Percentiles rank a stretch among this genome's conserved stretches.
Conservation (phyloP, 1,140 invertebrate species). For the Drosophila serrata region DNA sequence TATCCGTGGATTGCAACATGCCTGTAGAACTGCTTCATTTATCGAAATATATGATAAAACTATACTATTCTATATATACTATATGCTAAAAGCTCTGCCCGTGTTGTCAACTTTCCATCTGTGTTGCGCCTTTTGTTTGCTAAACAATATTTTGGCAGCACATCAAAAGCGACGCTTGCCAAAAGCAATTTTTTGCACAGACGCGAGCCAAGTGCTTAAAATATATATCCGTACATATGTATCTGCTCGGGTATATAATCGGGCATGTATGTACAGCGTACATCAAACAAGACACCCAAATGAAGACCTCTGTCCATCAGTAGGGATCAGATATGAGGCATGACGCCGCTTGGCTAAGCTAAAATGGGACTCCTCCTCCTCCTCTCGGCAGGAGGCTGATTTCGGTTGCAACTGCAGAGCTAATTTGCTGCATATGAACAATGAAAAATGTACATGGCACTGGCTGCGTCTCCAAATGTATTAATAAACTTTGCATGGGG, state of each 20-base stretch:
- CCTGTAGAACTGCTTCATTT: constrained; percentile 5
- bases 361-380: constrained; percentile 36
- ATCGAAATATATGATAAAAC: constrained; percentile 8
- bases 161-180: constrained; percentile 76
- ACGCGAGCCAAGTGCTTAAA: constrained; percentile 56
- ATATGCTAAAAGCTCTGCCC: constrained; percentile 38
- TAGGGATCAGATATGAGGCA: constrained; percentile 64
- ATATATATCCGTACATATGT: constrained; percentile 36
- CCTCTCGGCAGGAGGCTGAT: constrained; percentile 45
- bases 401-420: constrained; percentile 42
- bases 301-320: constrained; percentile 67
- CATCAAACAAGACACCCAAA: constrained; percentile 60
- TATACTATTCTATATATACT: background rate
- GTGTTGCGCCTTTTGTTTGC: constrained; percentile 70
- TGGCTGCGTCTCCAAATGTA: constrained; percentile 68
- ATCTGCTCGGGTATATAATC: constrained; percentile 9
- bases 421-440: constrained; percentile 64
- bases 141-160: constrained; percentile 80
- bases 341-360: constrained; percentile 41
- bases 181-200: constrained; percentile 73
- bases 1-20: constrained; percentile 34
- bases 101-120: constrained; percentile 55
- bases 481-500: constrained; percentile 82
- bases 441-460: constrained; percentile 35
- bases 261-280: constrained; percentile 12